These are phyloP conservation scores for Drosophila mettleri DNA, from an alignment of 2,888 invertebrate genomes.

Conservation along the genomic window DNA sequence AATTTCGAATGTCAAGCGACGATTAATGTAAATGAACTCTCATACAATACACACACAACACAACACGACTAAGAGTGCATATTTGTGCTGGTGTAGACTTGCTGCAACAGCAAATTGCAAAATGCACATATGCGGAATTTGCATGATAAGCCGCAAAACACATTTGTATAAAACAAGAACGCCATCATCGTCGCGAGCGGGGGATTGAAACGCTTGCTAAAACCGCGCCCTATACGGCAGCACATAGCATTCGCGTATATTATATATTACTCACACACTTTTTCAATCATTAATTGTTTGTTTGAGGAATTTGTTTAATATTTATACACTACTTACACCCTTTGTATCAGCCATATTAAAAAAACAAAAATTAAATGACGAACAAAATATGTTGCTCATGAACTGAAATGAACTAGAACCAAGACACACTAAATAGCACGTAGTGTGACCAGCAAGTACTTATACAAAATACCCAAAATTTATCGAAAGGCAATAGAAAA, in stretches of 20 bases:
- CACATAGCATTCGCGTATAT: no score
- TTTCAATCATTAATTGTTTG: background rate
- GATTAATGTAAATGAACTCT: constrained; percentile 17
- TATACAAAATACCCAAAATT: background rate
- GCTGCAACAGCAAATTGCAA: constrained; percentile 22
- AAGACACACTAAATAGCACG: constrained; percentile 38
- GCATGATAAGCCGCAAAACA: constrained; percentile 59
- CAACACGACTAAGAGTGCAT: constrained; percentile 1
- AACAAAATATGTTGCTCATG: constrained; percentile 70
- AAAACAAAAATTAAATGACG: constrained; percentile 76
- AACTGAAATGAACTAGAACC: constrained; percentile 61
- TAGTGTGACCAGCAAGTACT: constrained; percentile 37
- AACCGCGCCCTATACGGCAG: constrained; percentile 47
- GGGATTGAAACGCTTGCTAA: constrained; percentile 35
- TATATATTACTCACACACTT: background rate
- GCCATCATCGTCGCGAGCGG: constrained; percentile 39
- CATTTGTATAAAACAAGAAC: constrained; percentile 42
- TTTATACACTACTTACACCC: constrained; percentile 76
- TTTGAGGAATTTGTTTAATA: constrained; percentile 12
- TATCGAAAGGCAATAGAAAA: constrained; percentile 5
- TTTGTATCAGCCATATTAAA: constrained; percentile 82
- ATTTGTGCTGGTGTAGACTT: constrained; percentile 4
- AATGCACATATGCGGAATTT: constrained; percentile 45
- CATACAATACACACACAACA: constrained; percentile 7
- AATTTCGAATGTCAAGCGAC: constrained; percentile 12